A percentile compares a stretch with the other conserved stretches of the same genome.
These are phyloP conservation scores for Nycticebus coucang DNA, from an alignment of 2,113 vertebrate genomes.

Conservation along the genomic window DNA sequence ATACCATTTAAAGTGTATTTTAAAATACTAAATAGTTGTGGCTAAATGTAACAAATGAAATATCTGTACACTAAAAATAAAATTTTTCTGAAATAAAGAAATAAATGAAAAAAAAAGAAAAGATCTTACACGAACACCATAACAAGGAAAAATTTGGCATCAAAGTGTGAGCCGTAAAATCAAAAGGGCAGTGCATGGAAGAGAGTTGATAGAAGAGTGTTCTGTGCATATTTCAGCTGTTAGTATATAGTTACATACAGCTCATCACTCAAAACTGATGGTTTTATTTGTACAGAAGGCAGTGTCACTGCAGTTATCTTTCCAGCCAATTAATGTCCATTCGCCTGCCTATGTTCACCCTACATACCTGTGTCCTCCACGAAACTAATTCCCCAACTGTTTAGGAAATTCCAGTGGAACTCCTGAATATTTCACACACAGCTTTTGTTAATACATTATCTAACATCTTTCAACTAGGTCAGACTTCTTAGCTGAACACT, in stretches of 20 bases:
- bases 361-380: background rate
- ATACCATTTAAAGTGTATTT: no score
- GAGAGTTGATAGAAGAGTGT: background rate
- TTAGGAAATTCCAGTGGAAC: constrained; percentile 56
- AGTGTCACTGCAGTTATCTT: background rate
- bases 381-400: constrained; percentile 33
- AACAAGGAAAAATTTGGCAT: background rate
- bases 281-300: constrained; percentile 1
- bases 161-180: background rate
- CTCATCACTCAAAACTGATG: accelerated
- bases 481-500: constrained; percentile 45
- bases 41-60: no score
- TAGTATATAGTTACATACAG: background rate
- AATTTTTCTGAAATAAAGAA: no score
- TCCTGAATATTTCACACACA: constrained; percentile 43
- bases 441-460: constrained; percentile 66
- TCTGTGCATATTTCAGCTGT: constrained; percentile 48
- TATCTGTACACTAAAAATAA: no score
- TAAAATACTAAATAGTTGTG: no score
- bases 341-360: constrained; percentile 1
- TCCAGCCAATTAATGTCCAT: background rate
- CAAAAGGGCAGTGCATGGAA: background rate
- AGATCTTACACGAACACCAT: background rate
- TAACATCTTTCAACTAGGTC: constrained; percentile 44
- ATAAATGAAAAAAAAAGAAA: no score